phyloP scores from a whole-genome alignment of 2,113 vertebrate species.

The Cololabis saira region DNA sequence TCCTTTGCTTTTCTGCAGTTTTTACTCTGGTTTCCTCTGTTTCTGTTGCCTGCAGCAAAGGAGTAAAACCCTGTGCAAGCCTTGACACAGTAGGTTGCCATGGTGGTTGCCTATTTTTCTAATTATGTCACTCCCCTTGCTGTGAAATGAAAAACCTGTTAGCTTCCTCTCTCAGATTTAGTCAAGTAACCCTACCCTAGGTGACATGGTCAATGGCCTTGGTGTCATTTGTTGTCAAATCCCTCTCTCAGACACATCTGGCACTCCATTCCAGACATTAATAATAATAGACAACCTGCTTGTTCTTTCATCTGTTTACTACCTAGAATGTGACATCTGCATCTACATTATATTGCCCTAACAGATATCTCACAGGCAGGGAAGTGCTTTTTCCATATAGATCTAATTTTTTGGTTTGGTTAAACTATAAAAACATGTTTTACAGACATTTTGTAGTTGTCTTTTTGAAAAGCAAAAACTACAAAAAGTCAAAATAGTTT shows the following conservation, averaged over 20 bases:
- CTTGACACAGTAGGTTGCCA: constrained; percentile 53
- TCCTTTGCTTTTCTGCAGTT: constrained; percentile 50
- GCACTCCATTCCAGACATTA: constrained; percentile 1
- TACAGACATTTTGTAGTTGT: too few relatives aligned
- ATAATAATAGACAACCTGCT: constrained; percentile 4
- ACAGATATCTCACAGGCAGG: too few relatives aligned
- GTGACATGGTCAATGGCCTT: constrained; percentile 38
- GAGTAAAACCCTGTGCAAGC: constrained; percentile 45
- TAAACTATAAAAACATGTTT: too few relatives aligned
- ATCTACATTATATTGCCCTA: too few relatives aligned
- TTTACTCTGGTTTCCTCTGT: constrained; percentile 55
- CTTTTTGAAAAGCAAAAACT: too few relatives aligned
- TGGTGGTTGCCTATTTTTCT: constrained; percentile 57
- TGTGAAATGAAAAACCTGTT: constrained; percentile 41
- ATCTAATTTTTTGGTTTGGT: too few relatives aligned
- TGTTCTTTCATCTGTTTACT: not conserved
- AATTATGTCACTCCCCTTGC: constrained; percentile 50
- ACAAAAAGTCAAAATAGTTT: too few relatives aligned
- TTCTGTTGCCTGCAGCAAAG: constrained; percentile 53
- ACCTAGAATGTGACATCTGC: not conserved
- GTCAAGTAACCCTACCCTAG: constrained; percentile 10
- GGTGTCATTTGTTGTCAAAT: constrained; percentile 41
- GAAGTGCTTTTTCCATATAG: too few relatives aligned
- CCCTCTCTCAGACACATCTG: constrained; percentile 6
- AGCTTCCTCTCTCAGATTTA: constrained; percentile 28